These are phyloP conservation scores for Drosophila algonquin DNA, from an alignment of 2,888 invertebrate species.

Conservation along the genomic window DNA sequence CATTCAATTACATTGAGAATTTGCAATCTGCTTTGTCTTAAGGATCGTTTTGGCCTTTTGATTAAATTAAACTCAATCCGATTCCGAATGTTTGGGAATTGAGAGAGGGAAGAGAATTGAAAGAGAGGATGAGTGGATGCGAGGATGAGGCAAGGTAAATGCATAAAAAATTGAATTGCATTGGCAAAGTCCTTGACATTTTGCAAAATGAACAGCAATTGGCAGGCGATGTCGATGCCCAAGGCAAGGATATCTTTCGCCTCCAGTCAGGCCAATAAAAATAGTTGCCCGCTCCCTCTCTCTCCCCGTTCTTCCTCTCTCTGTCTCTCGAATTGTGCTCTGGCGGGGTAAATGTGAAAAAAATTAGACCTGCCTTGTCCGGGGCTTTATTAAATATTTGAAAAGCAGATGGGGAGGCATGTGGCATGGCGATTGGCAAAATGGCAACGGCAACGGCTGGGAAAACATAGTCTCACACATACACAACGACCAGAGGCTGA, in stretches of 20 bases:
- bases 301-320: too few relatives aligned
- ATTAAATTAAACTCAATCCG: constrained; percentile 53
- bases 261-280: constrained; percentile 57
- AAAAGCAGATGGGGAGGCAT: constrained; percentile 50
- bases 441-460: constrained; percentile 54
- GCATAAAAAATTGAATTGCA: constrained; percentile 68
- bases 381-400: constrained; percentile 74
- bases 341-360: constrained; percentile 45
- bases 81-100: constrained; percentile 12
- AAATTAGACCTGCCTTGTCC: constrained; percentile 63
- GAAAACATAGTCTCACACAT: constrained; percentile 37
- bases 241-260: constrained; percentile 42
- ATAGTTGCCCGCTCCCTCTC: constrained; percentile 43
- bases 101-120: not conserved
- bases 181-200: constrained; percentile 75
- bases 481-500: not conserved
- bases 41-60: constrained; percentile 45
- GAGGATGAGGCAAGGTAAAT: constrained; percentile 51
- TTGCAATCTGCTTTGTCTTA: constrained; percentile 6
- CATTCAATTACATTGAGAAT: constrained; percentile 1
- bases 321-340: constrained; percentile 33
- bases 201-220: constrained; percentile 57
- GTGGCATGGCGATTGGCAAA: constrained; percentile 40
- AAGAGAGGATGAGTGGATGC: constrained; percentile 20
- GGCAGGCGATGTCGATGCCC: constrained; percentile 30